Evolutionary conservation across 2,797 vertebrate species (phyloP).

Genomic region (Urosaurus nigricauda): DNA sequence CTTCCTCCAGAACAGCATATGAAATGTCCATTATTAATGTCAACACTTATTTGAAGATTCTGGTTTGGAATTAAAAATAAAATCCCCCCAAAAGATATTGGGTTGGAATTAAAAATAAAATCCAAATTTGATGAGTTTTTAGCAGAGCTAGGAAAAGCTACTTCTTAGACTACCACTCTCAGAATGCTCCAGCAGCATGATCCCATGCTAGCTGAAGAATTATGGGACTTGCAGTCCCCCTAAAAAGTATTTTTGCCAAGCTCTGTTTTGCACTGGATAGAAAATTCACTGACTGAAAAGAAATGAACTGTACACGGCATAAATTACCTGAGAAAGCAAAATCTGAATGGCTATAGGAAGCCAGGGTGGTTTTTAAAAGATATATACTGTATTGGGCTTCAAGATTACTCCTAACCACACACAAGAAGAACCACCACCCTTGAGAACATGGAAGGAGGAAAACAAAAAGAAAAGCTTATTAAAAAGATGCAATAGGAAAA

Average conservation of each 20-base stretch:
- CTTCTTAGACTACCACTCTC: too few relatives aligned
- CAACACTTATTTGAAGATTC: slow-evolving; percentile 18
- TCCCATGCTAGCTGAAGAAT: too few relatives aligned
- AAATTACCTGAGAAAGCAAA: background rate
- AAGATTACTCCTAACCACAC: background rate
- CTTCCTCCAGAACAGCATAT: slow-evolving; percentile 41
- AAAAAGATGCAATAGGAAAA: background rate
- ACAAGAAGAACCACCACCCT: background rate
- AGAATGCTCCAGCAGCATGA: too few relatives aligned
- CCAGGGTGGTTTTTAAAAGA: background rate
- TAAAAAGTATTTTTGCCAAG: too few relatives aligned
- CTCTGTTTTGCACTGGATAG: background rate
- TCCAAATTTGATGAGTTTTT: background rate
- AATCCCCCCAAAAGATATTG: slow-evolving; percentile 27
- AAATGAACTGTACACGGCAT: background rate
- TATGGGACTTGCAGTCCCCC: too few relatives aligned
- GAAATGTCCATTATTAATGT: slow-evolving; percentile 52
- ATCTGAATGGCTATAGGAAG: background rate
- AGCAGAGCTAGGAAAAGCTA: background rate
- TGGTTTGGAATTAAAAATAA: background rate
- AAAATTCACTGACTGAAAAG: background rate
- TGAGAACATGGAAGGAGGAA: background rate
- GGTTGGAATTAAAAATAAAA: too few relatives aligned
- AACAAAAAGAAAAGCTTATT: background rate
- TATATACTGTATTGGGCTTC: background rate